Base-by-base conservation (phyloP, 2,113 vertebrate species). In the Rhagologus leucostigma region DNA sequence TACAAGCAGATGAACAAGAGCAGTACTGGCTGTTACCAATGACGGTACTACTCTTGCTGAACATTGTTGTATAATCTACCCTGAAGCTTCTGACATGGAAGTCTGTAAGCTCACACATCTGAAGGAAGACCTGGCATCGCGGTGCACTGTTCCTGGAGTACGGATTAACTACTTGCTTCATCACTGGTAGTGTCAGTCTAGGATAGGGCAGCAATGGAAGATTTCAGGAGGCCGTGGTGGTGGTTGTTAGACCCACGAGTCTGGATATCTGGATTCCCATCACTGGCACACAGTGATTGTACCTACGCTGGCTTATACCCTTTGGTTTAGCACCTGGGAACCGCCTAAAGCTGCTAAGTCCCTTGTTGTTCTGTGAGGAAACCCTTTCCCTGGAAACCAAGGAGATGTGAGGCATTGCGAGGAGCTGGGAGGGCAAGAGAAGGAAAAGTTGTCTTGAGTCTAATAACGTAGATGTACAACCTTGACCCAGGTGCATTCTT, bases 401-500 rank as follows among this genome's bases (percentile, higher is more conserved):
- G 47, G 52, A 46, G n/a, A 32, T 70, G 16, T 37, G 74, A 79
- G 27, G 16, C 20, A 30, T 47, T 82, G 13, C 24, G 52, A 87
- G 62, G 35, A 89, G 23, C 33, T 69, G 32, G 21, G 49, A 79
- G 37, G 44, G 33, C 89, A 53, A 24, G 22, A 65, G 29, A 69
- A 50, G n/a, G 29, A 53, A 42, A 93, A 80, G 26, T 88, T 90
- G 20, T 50, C 55, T 55, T 78, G 47, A 21, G 24, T 74, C 85
- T 90, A 49, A 18, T 62, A 83, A 74, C 81, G 39, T 1, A 93
- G 79, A 63, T 77, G 23, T n/a, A 89, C 76, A 97, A 63, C 60
- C 60, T 90, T 84, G 71, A 95, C 60, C 47, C 79, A 93, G 92
- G 87, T 95, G 47, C 56, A 37, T 86, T 68, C 41, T 70, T 70